Base-by-base conservation (phyloP, 2,888 invertebrate species). In the Xanthia togata region DNA sequence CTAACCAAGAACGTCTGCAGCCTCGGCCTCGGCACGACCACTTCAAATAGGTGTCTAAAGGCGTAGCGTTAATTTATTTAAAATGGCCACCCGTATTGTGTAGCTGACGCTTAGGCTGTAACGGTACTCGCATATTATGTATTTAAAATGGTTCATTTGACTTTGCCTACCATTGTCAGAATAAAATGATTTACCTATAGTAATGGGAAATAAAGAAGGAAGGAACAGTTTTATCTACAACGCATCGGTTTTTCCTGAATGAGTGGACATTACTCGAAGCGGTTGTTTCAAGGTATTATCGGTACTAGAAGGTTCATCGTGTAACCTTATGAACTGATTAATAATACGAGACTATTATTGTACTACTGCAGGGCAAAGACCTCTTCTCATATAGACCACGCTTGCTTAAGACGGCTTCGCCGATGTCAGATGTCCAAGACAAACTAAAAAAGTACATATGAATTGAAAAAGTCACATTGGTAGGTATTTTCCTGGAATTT, bases 121-220 rank as follows among this genome's bases (percentile, higher is more conserved):
- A 60, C 41, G 5, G 14, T 14, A 41, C 50, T 57, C 4, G 57
- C 50, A 63, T 55, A 44, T 17, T 20, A 44, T n/a, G n/a, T n/a
- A n/a, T 44, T 44, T n/a, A 14, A n/a, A 65, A 60, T 38, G 17
- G 17, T 20, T 44, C 4, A 14, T 41, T 57, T 68, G 14, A 20
- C 35, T 50, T 63, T 50, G 12, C 62, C 47, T 26, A 44, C 62
- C 47, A 67, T 50, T 38, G 57, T 67, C 59, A 63, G 20, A 70
- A 47, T 59, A 35, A 70, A 60, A 50, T 64, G 4, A 70, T 67
- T n/a, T 35, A 44, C 44, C 41, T 14, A 23, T 26, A 71, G 4
- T 38, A 86, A n/a, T 17, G n/a, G 81, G 81, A 76, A 81, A 71
- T 53, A 65, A 14, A 63, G 38, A 67, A 80, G 80, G 85, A 85